Evolutionary conservation across 1,140 invertebrate genomes (phyloP), one percentile per base, ranked within the genome.

Genomic region (Drosophila paulistorum): DNA sequence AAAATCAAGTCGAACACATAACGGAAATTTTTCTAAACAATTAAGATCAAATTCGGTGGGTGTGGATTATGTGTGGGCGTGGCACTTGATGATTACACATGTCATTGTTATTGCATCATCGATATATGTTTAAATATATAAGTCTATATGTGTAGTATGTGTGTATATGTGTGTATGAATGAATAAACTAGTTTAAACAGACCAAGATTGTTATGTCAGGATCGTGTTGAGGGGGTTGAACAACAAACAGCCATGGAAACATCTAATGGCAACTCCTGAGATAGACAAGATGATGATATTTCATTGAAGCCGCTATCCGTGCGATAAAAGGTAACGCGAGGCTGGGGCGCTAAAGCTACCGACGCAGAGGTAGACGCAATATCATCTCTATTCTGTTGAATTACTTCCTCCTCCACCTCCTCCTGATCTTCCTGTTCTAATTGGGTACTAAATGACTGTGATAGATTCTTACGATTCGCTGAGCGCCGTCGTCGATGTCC

Each of bases 281-380:
- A 89, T 54, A 48, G 80, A 7, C 74, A 81, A 37, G 75, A 77
- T 3, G 57, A 42, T 3, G 57, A 42, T 5, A 82, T 91, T 57
- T 92, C 91, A 60, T 92, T 92, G 62, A 92, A 92, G n/a, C 91
- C 91, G 51, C 91, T 92, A 41, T 92, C 91, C 0, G 83, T 79
- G 1, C 90, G 79, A 74, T 90, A 89, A 7, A 92, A 77, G 0
- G 64, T 64, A 14, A 72, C 58, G 1, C 70, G 68, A 5, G 69
- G 72, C 3, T 10, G 39, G 11, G 60, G 30, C 9, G 37, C 33
- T 20, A 37, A n/a, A 71, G 33, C 17, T 68, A 42, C 1, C 23
- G 51, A 6, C 3, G 13, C 6, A 14, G 41, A 6, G 7, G 13
- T 3, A 14, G 9, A 3, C 58, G 70, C 20, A 20, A 33, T 23